phyloP scores from a whole-genome alignment of 2,888 invertebrate species.

The Diarsia brunnea region DNA sequence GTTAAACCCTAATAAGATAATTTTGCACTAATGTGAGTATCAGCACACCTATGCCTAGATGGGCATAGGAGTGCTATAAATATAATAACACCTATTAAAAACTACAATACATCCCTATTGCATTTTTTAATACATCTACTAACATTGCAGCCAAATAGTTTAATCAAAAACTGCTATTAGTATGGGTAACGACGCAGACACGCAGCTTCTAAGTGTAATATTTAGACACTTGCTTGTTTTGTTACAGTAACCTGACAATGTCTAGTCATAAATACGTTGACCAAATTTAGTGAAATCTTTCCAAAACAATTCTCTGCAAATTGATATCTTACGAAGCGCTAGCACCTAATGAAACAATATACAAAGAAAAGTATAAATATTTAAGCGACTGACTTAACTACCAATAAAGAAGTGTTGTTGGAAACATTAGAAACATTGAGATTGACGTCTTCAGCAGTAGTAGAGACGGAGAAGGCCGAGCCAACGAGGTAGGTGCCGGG shows the following conservation, averaged over 20 bases:
- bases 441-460: slow-evolving; percentile 66
- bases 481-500: slow-evolving; percentile 93
- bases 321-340: slow-evolving; percentile 3
- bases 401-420: slow-evolving; percentile 82
- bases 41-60: neutral
- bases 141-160: neutral
- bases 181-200: neutral
- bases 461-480: slow-evolving; percentile 88
- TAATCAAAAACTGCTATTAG: neutral
- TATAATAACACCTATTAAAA: too few relatives aligned
- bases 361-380: slow-evolving; percentile 7
- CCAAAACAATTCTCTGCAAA: neutral
- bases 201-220: neutral
- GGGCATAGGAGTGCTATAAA: too few relatives aligned
- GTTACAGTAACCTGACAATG: neutral
- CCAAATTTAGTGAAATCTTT: neutral
- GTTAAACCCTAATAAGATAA: neutral
- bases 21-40: neutral
- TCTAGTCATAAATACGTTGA: neutral
- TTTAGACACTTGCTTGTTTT: neutral
- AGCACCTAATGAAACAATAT: neutral
- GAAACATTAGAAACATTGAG: slow-evolving; percentile 74
- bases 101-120: too few relatives aligned
- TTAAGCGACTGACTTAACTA: slow-evolving; percentile 78
- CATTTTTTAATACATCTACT: too few relatives aligned